Conservation (phyloP, 2,797 vertebrate genomes). For the Cephalopachus bancanus region DNA sequence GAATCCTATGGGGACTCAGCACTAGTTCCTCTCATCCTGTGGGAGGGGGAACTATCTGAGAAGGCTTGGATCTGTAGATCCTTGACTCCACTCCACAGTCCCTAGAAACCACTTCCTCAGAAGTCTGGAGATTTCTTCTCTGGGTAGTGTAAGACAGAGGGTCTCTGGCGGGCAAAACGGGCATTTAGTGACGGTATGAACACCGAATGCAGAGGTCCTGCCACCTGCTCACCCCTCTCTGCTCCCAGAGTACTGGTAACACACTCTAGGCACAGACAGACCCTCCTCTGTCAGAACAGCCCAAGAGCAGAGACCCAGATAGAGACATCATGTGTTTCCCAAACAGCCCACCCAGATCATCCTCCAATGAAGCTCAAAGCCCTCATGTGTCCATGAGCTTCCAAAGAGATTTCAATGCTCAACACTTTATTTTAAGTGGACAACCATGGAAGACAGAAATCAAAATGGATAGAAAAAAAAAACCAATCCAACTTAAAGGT, state of each 20-base stretch:
- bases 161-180: neutral
- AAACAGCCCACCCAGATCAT: neutral
- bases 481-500: neutral
- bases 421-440: conserved; percentile 46
- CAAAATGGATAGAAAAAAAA: conserved; percentile 16
- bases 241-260: neutral
- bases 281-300: neutral
- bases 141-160: neutral
- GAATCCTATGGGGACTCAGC: neutral
- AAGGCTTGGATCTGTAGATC: neutral
- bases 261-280: neutral
- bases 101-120: neutral
- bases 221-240: neutral
- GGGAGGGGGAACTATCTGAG: neutral
- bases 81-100: neutral
- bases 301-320: neutral
- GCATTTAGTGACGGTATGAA: neutral
- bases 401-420: conserved; percentile 28
- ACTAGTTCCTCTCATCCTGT: neutral
- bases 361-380: neutral
- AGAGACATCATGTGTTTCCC: neutral
- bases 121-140: neutral
- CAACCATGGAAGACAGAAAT: neutral
- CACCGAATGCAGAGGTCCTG: neutral
- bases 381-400: conserved; percentile 13